Conservation (phyloP, 1,140 invertebrate species). For the Dinothrombium tinctorium region DNA sequence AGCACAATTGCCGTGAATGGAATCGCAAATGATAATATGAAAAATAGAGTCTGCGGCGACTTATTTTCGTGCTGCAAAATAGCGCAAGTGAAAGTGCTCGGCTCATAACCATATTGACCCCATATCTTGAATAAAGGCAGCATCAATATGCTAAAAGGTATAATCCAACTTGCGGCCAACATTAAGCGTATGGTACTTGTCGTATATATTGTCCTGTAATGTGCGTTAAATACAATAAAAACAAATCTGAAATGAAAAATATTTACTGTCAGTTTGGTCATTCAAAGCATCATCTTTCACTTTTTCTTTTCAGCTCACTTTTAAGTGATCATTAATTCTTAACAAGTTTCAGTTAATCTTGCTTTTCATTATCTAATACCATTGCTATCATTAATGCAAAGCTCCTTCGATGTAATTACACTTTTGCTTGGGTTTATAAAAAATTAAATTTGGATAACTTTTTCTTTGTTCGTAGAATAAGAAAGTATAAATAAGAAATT, state of each 20-base stretch:
- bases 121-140: slow-evolving; percentile 52
- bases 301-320: no score
- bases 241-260: slow-evolving; percentile 10
- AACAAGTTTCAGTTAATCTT: no score
- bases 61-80: slow-evolving; percentile 32
- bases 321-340: no score
- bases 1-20: slow-evolving; percentile 55
- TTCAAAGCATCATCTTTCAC: no score
- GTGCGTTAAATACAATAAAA: slow-evolving; percentile 13
- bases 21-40: slow-evolving; percentile 51
- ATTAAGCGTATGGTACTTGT: slow-evolving; percentile 12
- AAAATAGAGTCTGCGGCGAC: slow-evolving; percentile 62
- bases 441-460: no score
- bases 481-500: no score
- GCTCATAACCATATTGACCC: slow-evolving; percentile 50
- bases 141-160: slow-evolving; percentile 35
- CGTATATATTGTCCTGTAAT: slow-evolving; percentile 13
- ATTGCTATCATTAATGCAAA: no score
- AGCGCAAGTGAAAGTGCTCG: slow-evolving; percentile 14
- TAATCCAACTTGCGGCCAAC: slow-evolving; percentile 39
- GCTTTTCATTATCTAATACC: no score
- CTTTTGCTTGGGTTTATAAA: no score
- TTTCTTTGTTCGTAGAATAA: no score
- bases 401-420: no score
- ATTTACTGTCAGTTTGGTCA: slow-evolving; percentile 5